Conservation (phyloP, 2,888 invertebrate species). For the Epistrophe grossulariae region DNA sequence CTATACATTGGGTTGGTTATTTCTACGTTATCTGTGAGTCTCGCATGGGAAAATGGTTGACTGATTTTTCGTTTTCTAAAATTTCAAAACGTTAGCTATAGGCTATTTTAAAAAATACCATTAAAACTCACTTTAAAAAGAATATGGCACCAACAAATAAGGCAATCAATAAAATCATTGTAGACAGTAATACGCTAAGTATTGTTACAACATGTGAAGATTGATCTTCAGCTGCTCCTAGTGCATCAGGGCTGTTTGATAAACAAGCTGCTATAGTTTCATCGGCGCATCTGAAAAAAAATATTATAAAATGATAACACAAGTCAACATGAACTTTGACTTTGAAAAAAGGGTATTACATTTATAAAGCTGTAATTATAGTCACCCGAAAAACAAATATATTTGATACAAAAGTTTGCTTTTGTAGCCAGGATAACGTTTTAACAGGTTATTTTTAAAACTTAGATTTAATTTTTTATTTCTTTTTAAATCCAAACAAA, state of each 20-base stretch:
- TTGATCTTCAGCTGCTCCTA: conserved; percentile 79
- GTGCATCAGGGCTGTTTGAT: conserved; percentile 82
- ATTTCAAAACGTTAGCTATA: background rate
- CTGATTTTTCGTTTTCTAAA: conserved; percentile 85
- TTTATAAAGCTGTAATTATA: too few relatives aligned
- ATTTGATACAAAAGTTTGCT: too few relatives aligned
- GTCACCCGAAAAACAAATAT: too few relatives aligned
- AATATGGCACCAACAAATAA: conserved; percentile 82
- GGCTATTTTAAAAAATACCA: background rate
- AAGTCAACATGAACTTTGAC: too few relatives aligned
- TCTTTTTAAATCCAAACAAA: too few relatives aligned
- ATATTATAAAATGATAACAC: background rate
- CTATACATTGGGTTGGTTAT: conserved; percentile 94
- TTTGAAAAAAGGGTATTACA: too few relatives aligned
- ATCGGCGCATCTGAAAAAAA: conserved; percentile 79
- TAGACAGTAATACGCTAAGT: conserved; percentile 80
- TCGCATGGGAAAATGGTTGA: conserved; percentile 90
- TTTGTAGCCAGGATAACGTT: too few relatives aligned
- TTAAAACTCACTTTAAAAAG: conserved; percentile 83
- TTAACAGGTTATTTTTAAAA: too few relatives aligned
- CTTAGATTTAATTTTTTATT: too few relatives aligned
- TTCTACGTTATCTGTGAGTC: conserved; percentile 93
- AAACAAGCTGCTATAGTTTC: conserved; percentile 81
- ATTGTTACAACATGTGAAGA: conserved; percentile 80
- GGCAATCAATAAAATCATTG: conserved; percentile 80